phyloP scores from a whole-genome alignment of 2,888 invertebrate species.

The Thymelicus lineola region DNA sequence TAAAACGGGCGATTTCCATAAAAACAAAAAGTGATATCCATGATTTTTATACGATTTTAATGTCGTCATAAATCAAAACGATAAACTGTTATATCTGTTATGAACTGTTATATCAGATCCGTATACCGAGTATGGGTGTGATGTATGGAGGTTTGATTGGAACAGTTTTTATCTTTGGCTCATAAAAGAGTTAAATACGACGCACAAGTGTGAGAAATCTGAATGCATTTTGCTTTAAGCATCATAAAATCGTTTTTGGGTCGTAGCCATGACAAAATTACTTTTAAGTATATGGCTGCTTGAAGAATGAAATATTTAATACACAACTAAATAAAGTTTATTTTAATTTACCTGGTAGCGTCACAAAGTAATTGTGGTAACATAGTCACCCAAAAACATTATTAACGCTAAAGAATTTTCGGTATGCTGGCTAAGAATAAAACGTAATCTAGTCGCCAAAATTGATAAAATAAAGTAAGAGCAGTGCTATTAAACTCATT shows the following conservation, averaged over 20 bases:
- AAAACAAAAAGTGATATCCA: constrained; percentile 58
- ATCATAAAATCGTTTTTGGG: not conserved
- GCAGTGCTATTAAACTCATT: too few relatives aligned
- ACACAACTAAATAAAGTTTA: too few relatives aligned
- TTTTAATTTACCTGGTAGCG: too few relatives aligned
- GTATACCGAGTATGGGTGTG: constrained; percentile 47
- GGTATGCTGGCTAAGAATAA: too few relatives aligned
- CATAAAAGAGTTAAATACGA: constrained; percentile 13
- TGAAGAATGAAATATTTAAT: too few relatives aligned
- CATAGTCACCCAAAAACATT: too few relatives aligned
- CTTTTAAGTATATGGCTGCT: too few relatives aligned
- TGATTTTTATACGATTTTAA: constrained; percentile 69
- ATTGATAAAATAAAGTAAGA: too few relatives aligned
- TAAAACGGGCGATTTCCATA: constrained; percentile 64
- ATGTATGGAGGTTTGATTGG: constrained; percentile 58
- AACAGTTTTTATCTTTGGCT: constrained; percentile 26
- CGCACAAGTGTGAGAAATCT: constrained; percentile 1
- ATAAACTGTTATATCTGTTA: constrained; percentile 54
- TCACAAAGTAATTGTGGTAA: too few relatives aligned
- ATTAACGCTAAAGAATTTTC: too few relatives aligned
- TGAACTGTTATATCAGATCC: constrained; percentile 53
- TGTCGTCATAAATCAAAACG: constrained; percentile 68
- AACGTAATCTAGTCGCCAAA: too few relatives aligned
- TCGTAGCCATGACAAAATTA: not conserved
- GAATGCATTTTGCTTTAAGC: not conserved